Percentiles rank a stretch among this genome's conserved stretches.
phyloP scores from a whole-genome alignment of 2,888 invertebrate genomes.

The Eupeodes latifasciatus region DNA sequence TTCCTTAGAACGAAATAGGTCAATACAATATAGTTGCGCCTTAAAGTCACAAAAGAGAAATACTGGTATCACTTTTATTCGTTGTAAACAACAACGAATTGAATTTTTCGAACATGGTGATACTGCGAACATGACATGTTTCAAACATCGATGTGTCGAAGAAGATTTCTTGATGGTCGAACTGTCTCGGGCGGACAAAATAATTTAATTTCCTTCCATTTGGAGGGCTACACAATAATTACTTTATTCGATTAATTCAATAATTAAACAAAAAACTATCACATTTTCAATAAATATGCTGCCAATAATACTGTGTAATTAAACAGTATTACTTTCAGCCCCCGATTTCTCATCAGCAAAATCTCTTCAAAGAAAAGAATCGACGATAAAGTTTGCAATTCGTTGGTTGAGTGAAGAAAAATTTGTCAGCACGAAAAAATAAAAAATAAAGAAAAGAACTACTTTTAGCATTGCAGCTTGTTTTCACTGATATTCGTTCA shows the following conservation, averaged over 20 bases:
- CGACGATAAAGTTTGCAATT: constrained; percentile 63
- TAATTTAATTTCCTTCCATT: constrained; percentile 63
- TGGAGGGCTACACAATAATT: constrained; percentile 55
- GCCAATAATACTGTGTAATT: constrained; percentile 39
- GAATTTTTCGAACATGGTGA: constrained; percentile 59
- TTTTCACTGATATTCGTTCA: constrained; percentile 60
- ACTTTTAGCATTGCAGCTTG: constrained; percentile 59
- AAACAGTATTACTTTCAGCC: constrained; percentile 25
- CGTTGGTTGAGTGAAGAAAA: constrained; percentile 64
- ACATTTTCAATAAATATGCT: constrained; percentile 48
- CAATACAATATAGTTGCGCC: too few species aligned
- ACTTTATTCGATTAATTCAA: constrained; percentile 48
- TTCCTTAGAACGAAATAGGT: too few species aligned
- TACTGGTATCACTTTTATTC: too few species aligned
- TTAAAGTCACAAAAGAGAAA: too few species aligned
- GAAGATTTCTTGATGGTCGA: constrained; percentile 68
- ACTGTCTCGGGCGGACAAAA: constrained; percentile 74
- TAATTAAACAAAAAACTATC: constrained; percentile 36
- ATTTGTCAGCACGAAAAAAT: constrained; percentile 50
- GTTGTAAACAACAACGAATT: neutral
- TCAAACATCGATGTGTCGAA: constrained; percentile 72
- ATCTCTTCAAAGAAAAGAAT: constrained; percentile 40
- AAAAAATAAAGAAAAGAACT: constrained; percentile 43
- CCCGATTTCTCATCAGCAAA: constrained; percentile 20
- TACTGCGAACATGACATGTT: constrained; percentile 42